Base-by-base conservation (phyloP, 2,113 vertebrate genomes). In the Corythoichthys haematopterus region DNA sequence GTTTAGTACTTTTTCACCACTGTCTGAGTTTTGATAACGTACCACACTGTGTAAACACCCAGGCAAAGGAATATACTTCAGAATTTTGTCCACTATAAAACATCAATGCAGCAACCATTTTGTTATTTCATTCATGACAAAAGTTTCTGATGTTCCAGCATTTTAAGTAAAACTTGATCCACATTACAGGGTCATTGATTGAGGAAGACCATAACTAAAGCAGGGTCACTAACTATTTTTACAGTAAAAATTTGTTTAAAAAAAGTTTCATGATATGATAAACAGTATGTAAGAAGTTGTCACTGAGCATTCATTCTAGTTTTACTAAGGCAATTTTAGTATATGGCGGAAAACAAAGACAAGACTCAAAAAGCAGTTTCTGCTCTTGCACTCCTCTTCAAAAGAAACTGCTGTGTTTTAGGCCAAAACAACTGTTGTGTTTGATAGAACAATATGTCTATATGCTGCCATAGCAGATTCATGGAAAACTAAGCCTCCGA, bases 1-100 rank as follows among this genome's bases (percentile, higher is more conserved):
- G 53, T 57, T 71, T 66, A 50, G 38, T 6, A 37, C 2, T 55
- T 55, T 55, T 55, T 33, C 53, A 55, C 53, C 53, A 55, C n/a
- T 57, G 33, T 57, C 33, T 36, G 33, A 57, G 1, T 57, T 57
- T 57, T 5, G 13, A 57, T 36, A 35, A 56, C 53, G 35, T 11
- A 13, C n/a, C 45, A 3, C 16, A 6, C 20, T 20, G 15, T 16
- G 15, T 8, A 16, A n/a, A 28, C 52, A 55, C 8, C 11, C 45
- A 10, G 8, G 45, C 2, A 4, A 46, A 46, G n/a, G 28, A 9
- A 55, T 20, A 55, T 20, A 16, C 50, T 52, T 8, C 50, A 52
- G 50, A 7, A 8, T 20, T 7, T 52, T 51, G 48, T 51, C 48
- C 15, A 51, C 2, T 5, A 51, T 51, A n/a, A 51, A 51, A 51